Base-by-base conservation (phyloP, 2,888 invertebrate species). In the Hermaeophaga mercurialis region DNA sequence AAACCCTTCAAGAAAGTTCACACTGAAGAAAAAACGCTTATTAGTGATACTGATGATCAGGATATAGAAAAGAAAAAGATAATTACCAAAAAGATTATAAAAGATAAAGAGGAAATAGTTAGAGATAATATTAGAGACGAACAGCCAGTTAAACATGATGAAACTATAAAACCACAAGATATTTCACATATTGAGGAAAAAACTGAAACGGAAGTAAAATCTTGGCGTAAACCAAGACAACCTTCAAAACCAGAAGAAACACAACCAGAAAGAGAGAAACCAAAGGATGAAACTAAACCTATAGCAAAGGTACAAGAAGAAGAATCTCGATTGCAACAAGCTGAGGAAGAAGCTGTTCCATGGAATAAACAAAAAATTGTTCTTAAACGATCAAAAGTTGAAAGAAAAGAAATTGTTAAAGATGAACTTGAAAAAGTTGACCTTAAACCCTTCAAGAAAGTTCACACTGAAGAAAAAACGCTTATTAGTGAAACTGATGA, bases 311-410 rank as follows among this genome's bases (percentile, higher is more conserved):
- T 59, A 0, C 67, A 66, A 45, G 70, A 69, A 19, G 65, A 12
- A 69, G 68, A 54, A 55, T 44, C 19, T 39, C 8, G 8, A 17
- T 15, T 53, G 4, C 47, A 53, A 36, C 58, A 66, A 31, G 59
- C 61, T 58, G 39, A 54, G 58, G 80, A 80, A 56, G 64, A 68
- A 58, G 44, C 49, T 26, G 33, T 70, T 61, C 81, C 83, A 9
- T 84, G 84, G 84, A 88, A 83, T 4, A 82, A 88, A 69, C 85
- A 88, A 74, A 80, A 81, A 60, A 78, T 84, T 9, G 76, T 72
- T 34, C 68, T 84, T 15, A 84, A 82, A 56, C 75, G 71, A 58
- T 65, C 79, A 1, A 73, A 70, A 54, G 68, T 71, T n/a, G 73
- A 75, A 28, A 72, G 64, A 47, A 79, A 78, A 64, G 73, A 75